Evolutionary conservation across 2,113 vertebrate genomes (phyloP), one percentile per base, ranked within the genome.

Genomic region (Ciconia stormi): DNA sequence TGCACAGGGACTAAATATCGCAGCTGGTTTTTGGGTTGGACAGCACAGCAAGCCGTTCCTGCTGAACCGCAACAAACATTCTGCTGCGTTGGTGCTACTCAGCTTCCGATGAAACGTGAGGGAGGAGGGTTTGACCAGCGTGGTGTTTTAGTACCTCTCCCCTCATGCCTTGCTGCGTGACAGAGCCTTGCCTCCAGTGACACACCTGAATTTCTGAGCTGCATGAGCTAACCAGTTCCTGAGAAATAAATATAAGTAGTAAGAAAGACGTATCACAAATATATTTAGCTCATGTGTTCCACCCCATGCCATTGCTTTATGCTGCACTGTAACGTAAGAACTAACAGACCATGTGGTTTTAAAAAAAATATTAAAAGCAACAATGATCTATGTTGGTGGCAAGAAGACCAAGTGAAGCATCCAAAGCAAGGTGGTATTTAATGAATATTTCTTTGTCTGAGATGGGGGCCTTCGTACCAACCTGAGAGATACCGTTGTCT

Each of bases 371-470:
- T 2, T 10, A 2, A 32, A 32, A 47, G 42, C 55, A 27, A 61
- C 36, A 1, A 16, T 32, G 44, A 8, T 34, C 44, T 67, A 56
- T 71, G 36, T 3, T 25, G 34, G 76, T 50, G 55, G 55, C 50
- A 71, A 61, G 69, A 26, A n/a, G 27, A 44, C 8, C 0, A 0
- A 73, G 63, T 0, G 27, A 20, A 36, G 78, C 16, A 5, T 29
- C 66, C 74, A 12, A 11, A 82, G 66, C 49, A 44, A 55, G 89
- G 84, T 27, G 47, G 80, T 29, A 7, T 21, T 10, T 47, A 16
- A 4, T 1, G 34, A 71, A 11, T 18, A 10, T 49, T 58, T 56
- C 90, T 87, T 67, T 73, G 79, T 93, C 82, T 88, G 90, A 20
- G 66, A 27, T 9, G 52, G 36, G 26, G 66, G 34, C 21, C 40